Evolutionary conservation across 2,113 vertebrate species (phyloP), one percentile per base, ranked within the genome.

Genomic region (Excalfactoria chinensis): DNA sequence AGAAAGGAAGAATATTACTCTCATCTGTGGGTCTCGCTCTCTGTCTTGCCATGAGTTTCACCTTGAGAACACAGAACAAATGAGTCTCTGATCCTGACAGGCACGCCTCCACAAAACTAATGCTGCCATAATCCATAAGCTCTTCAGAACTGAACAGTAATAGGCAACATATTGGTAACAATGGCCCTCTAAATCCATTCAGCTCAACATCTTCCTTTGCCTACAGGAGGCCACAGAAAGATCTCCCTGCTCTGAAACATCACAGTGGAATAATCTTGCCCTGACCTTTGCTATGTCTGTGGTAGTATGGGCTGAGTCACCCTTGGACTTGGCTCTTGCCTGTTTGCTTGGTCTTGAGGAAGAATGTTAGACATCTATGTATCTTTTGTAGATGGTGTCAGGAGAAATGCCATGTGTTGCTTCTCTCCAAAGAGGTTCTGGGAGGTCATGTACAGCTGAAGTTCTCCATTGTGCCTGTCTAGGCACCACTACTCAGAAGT

Each of bases 211-310:
- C 5, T 19, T 6, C 30, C 5, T 53, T 46, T 77, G 8, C 19
- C 30, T 51, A 37, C 3, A 62, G 83, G 71, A 84, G 43, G 9
- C 8, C 55, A 14, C 23, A 60, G 26, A 49, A 43, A 41, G 21
- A 14, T 13, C 4, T 94, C 20, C 40, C 37, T 37, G 20, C 12
- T 26, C 25, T 9, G 17, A 9, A 8, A 22, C 4, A 2, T 1
- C 3, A 4, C 1, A 14, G 2, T 40, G n/a, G 11, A 53, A 23
- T 15, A 8, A 26, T 51, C 34, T 51, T 48, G 30, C 18, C 32
- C 68, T 44, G 55, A 9, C 4, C 10, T 48, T 10, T 69, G 6
- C 11, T 0, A 0, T 28, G 56, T 28, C 41, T 3, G 4, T 32
- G 46, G 18, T 1, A 0, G 0, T 35, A 79, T 46, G 8, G 13